A percentile compares a stretch with the other conserved stretches of the same genome.
Conservation (phyloP, 2,888 invertebrate genomes). For the Yponomeuta plumbellus region DNA sequence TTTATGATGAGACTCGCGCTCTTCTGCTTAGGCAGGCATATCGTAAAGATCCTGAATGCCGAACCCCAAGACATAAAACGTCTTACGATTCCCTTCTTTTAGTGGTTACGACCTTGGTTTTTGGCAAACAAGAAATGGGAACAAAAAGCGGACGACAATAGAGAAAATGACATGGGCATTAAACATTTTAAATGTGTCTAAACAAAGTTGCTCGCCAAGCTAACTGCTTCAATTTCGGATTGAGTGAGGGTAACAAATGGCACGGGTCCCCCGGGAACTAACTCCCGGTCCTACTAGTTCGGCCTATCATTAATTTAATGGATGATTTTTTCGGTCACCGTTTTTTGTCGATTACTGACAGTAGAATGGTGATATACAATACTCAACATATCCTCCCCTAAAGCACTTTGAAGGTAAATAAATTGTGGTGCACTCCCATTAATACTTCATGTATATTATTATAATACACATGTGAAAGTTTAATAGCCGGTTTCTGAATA, state of each 20-base stretch:
- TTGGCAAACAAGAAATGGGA: neutral
- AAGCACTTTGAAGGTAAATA: neutral
- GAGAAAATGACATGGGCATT: slow-evolving; percentile 1
- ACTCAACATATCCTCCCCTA: neutral
- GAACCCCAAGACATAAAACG: neutral
- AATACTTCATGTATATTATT: too few species aligned
- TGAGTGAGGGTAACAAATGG: slow-evolving; percentile 43
- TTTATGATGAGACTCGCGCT: neutral
- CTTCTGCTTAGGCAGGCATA: slow-evolving; percentile 1
- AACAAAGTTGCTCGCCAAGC: neutral
- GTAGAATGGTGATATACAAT: neutral
- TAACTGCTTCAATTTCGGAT: slow-evolving; percentile 5
- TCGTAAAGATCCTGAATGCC: slow-evolving; percentile 1
- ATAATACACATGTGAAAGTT: too few species aligned
- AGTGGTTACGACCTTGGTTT: neutral
- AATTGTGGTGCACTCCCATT: neutral
- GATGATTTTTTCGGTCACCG: slow-evolving; percentile 28
- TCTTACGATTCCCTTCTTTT: neutral
- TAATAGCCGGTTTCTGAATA: too few species aligned
- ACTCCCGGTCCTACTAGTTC: slow-evolving; percentile 26
- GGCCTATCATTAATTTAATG: slow-evolving; percentile 48
- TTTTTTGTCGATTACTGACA: slow-evolving; percentile 21
- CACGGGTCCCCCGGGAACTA: slow-evolving; percentile 39
- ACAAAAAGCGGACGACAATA: neutral
- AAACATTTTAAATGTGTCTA: neutral